Conservation (phyloP, 92 coral and sea anemone species). For the Porites divaricata region DNA sequence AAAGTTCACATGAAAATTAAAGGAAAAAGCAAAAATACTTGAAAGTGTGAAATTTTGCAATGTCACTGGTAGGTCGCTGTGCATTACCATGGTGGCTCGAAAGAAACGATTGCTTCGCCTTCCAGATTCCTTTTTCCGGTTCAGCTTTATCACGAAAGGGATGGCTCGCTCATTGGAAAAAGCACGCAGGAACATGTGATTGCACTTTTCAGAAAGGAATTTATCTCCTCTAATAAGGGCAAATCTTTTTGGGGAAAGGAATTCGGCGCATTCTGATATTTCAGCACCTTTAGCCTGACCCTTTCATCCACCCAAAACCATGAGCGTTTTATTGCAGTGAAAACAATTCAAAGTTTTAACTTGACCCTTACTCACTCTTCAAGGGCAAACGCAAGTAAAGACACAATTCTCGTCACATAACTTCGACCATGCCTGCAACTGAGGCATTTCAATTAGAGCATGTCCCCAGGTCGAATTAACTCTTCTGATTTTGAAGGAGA, state of each 20-base stretch:
- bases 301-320: constrained; percentile 19
- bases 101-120: too few relatives aligned
- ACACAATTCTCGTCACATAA: too few relatives aligned
- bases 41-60: too few relatives aligned
- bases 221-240: not conserved
- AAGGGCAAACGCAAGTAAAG: not conserved
- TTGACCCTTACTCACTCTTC: not conserved
- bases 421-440: too few relatives aligned
- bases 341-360: constrained; percentile 1
- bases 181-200: not conserved
- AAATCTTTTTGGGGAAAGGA: constrained; percentile 21
- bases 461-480: too few relatives aligned
- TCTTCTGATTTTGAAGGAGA: too few relatives aligned
- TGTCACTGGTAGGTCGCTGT: too few relatives aligned
- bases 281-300: constrained; percentile 34
- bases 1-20: not conserved
- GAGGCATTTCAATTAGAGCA: too few relatives aligned
- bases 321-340: not conserved
- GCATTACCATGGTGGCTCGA: too few relatives aligned
- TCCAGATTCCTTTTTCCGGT: not conserved
- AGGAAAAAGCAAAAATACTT: too few relatives aligned
- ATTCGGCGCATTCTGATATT: constrained; percentile 19
- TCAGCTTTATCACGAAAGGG: not conserved
- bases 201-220: constrained; percentile 1
- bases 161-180: not conserved